Evolutionary conservation across 1,140 invertebrate species (phyloP), one percentile per base, ranked within the genome.

Genomic region (Lordiphosa mommai): DNA sequence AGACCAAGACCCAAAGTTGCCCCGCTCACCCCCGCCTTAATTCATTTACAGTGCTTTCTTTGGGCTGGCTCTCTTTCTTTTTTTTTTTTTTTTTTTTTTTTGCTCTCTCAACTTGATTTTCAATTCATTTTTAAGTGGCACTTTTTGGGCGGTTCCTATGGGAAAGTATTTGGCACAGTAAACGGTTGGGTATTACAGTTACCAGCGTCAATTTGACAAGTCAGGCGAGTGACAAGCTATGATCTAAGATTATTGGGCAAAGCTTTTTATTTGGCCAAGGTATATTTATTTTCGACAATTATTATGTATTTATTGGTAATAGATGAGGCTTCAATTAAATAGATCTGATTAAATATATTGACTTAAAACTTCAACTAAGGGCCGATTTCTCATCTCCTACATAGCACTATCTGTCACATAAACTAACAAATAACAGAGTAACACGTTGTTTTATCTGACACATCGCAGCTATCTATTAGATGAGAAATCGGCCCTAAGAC

Each of bases 151-250:
- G 64, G 49, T 68, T 60, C 56, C 56, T 61, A 68, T 80, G 67
- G 72, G 77, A 82, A 82, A 82, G 77, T 82, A 82, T 82, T 82
- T 82, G 76, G 77, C 76, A 82, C 77, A 80, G 61, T 74, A 70
- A 82, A 55, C 77, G 77, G 59, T 72, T 73, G 46, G 66, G 59
- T 80, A 70, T 64, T 76, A 84, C 76, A 82, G 76, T 84, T 76
- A 82, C 50, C 72, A 27, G 44, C 51, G 56, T 66, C 29, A 57
- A 51, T 33, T 50, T 37, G 16, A n/a, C 41, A 44, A 14, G 53
- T 33, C 51, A 13, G 8, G 12, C 41, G 10, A 38, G 32, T 58
- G 63, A 55, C 50, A 46, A 65, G 40, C 52, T 65, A 65, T 65
- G 61, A 67, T 58, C 63, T 58, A 43, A 44, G 63, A 5, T 27